These are phyloP conservation scores for Heliothis peltigera DNA, from an alignment of 2,888 invertebrate species.

Conservation along the genomic window DNA sequence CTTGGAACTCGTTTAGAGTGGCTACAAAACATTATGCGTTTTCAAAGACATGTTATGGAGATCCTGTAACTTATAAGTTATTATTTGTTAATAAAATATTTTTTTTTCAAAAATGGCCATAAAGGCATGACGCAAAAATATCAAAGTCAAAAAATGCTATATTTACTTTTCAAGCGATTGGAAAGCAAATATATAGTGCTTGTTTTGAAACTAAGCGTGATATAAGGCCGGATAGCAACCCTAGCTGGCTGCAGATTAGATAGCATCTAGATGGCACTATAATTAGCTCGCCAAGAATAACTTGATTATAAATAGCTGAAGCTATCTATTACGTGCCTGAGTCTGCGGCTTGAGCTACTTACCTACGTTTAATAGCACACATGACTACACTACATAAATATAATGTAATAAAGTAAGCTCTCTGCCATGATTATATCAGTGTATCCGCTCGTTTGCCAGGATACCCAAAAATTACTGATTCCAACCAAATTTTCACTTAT, in stretches of 20 bases:
- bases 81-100: no score
- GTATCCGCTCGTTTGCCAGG: no score
- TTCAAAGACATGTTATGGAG: not conserved
- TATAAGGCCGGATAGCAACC: conserved; percentile 7
- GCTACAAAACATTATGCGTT: not conserved
- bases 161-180: not conserved
- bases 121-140: no score
- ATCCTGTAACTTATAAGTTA: no score
- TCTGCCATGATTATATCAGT: no score
- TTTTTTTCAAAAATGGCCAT: no score
- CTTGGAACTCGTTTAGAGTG: conserved; percentile 26
- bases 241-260: conserved; percentile 29
- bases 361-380: conserved; percentile 5
- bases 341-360: conserved; percentile 5
- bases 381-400: no score
- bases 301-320: conserved; percentile 48
- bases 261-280: conserved; percentile 61
- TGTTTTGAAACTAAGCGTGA: not conserved
- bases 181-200: not conserved
- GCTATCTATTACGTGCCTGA: conserved; percentile 31
- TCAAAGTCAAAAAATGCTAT: not conserved
- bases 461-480: no score
- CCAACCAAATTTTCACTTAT: no score
- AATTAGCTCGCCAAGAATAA: conserved; percentile 60
- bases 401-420: not conserved